Conservation (phyloP, 2,888 invertebrate species). For the Leucoptera coffeella region DNA sequence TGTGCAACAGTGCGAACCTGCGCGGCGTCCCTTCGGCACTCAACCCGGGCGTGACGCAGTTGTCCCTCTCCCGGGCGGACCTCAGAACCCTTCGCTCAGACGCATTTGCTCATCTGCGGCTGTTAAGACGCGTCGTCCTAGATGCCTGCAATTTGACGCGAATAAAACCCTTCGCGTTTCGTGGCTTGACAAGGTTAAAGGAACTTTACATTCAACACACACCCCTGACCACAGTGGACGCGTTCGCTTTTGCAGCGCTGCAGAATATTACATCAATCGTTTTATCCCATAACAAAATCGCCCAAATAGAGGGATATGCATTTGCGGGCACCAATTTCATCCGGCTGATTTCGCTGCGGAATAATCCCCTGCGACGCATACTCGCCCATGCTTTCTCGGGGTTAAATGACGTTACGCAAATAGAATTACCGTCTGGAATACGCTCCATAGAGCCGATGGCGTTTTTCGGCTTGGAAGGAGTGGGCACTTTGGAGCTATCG, state of each 20-base stretch:
- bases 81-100: conserved; percentile 76
- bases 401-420: conserved; percentile 72
- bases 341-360: conserved; percentile 71
- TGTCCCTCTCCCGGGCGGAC: conserved; percentile 80
- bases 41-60: conserved; percentile 73
- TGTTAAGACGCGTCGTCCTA: conserved; percentile 73
- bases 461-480: conserved; percentile 74
- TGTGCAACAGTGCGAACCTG: conserved; percentile 81
- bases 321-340: conserved; percentile 85
- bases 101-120: conserved; percentile 75
- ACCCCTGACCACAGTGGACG: conserved; percentile 71
- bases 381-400: conserved; percentile 80
- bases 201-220: conserved; percentile 84
- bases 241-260: conserved; percentile 78
- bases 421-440: conserved; percentile 79
- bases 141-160: conserved; percentile 82
- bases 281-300: conserved; percentile 64
- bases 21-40: conserved; percentile 73
- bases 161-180: conserved; percentile 80
- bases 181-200: conserved; percentile 69
- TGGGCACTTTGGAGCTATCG: conserved; percentile 74
- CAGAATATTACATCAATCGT: conserved; percentile 72
- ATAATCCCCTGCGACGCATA: conserved; percentile 78
- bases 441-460: conserved; percentile 68
- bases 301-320: conserved; percentile 67